Base-by-base conservation (phyloP, 2,797 vertebrate species). In the Cirrhinus mrigala region DNA sequence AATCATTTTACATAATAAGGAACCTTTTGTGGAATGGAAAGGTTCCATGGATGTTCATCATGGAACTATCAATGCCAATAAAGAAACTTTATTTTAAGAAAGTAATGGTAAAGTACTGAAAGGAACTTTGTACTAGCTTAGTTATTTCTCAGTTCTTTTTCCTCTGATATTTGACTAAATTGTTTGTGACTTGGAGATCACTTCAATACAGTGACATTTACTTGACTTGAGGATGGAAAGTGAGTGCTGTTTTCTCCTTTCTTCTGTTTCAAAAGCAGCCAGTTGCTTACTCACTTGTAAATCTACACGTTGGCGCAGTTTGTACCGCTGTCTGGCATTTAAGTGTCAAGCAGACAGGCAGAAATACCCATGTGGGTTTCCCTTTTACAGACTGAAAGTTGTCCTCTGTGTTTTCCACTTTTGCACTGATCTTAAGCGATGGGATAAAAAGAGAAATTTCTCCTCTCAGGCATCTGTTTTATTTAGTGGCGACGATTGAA, bases 51-150 rank as follows among this genome's bases (percentile, higher is more conserved):
- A 66, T 66, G 15, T 33, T 66, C 6, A 18, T 66, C 8, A 10
- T 46, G 44, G 44, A 46, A 46, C 9, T 46, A 46, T 46, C 16
- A 18, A 18, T 66, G 62, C 62, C 27, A 66, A 18, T 33, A 66
- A 33, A 66, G 14, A 66, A 33, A 6, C 27, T 66, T 33, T 66
- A 66, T 27, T 18, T 66, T 18, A 64, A 29, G 15, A 66, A 15
- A 33, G 7, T 29, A 48, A 15, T 22, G 44, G 60, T 44, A n/a
- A 71, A 40, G 33, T 74, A 84, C 89, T 85, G 52, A 85, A 46
- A 20, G 37, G 56, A 62, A 27, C 1, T 18, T 68, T 6, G 37
- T 18, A 11, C 5, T 54, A 22, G 3, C 9, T 3, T 66, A 4
- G 60, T 24, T 79, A 7, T 33, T 54, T 27, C 20, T 52, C 8